phyloP scores from a whole-genome alignment of 2,797 vertebrate genomes.

The Podarcis siculus region DNA sequence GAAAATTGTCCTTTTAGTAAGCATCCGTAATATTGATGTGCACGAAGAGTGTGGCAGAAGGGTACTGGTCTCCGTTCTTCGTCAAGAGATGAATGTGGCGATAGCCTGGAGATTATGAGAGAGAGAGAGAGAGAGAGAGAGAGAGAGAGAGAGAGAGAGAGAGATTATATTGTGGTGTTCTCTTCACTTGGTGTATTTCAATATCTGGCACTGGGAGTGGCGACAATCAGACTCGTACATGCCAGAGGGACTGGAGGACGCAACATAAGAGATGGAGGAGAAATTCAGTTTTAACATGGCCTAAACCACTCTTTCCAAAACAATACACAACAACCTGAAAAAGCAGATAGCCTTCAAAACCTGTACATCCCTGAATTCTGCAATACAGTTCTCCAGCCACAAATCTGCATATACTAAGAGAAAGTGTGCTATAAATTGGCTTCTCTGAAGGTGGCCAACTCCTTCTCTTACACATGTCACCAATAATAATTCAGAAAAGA shows the following conservation, averaged over 20 bases:
- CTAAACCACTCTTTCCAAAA: too few relatives aligned
- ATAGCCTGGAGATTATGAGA: conserved; percentile 82
- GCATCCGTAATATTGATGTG: conserved; percentile 81
- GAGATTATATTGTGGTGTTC: too few relatives aligned
- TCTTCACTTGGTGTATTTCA: background rate
- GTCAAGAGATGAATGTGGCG: conserved; percentile 91
- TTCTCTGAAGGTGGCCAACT: background rate
- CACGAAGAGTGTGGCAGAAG: conserved; percentile 90
- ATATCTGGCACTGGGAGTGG: too few relatives aligned
- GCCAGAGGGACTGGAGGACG: too few relatives aligned
- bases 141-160: background rate
- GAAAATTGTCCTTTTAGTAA: conserved; percentile 49
- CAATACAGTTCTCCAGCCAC: too few relatives aligned
- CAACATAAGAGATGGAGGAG: too few relatives aligned
- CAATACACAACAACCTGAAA: too few relatives aligned
- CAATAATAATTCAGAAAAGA: background rate
- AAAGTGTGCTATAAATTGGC: background rate
- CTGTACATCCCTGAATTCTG: too few relatives aligned
- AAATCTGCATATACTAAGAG: too few relatives aligned
- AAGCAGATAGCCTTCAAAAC: too few relatives aligned
- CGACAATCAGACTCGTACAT: too few relatives aligned
- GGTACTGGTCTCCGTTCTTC: conserved; percentile 85
- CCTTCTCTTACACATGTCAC: background rate
- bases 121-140: conserved; percentile 31
- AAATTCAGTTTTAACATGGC: too few relatives aligned